phyloP scores from a whole-genome alignment of 2,888 invertebrate genomes.

The Clepsis dumicolana region DNA sequence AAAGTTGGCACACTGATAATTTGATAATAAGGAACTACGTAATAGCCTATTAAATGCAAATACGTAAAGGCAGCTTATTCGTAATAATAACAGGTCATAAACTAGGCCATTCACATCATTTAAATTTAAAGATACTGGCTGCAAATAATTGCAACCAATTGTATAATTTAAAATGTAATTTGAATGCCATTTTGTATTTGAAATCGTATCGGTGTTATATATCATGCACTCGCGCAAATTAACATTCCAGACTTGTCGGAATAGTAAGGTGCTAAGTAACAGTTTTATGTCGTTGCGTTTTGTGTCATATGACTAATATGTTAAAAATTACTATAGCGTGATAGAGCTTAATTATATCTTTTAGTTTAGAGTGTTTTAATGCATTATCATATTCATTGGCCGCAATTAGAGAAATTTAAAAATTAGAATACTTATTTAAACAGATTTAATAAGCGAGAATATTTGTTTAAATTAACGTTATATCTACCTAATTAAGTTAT shows the following conservation, averaged over 20 bases:
- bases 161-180: background rate
- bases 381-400: background rate
- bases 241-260: background rate
- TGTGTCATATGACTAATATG: background rate
- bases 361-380: background rate
- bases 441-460: background rate
- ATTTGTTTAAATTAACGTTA: too few species aligned
- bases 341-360: background rate
- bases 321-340: too few species aligned
- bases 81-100: background rate
- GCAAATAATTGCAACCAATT: constrained; percentile 2
- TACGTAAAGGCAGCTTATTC: background rate
- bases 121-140: background rate
- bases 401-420: background rate
- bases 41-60: constrained; percentile 5
- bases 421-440: background rate
- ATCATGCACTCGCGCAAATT: constrained; percentile 4
- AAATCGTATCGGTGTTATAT: background rate
- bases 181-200: background rate
- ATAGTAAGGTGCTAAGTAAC: background rate
- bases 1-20: background rate
- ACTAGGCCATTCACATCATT: background rate
- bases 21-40: background rate
- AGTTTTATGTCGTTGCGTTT: background rate
- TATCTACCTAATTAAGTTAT: too few species aligned